Evolutionary conservation across 2,113 vertebrate species (phyloP), one percentile per base, ranked within the genome.

Genomic region (Marmota monax): DNA sequence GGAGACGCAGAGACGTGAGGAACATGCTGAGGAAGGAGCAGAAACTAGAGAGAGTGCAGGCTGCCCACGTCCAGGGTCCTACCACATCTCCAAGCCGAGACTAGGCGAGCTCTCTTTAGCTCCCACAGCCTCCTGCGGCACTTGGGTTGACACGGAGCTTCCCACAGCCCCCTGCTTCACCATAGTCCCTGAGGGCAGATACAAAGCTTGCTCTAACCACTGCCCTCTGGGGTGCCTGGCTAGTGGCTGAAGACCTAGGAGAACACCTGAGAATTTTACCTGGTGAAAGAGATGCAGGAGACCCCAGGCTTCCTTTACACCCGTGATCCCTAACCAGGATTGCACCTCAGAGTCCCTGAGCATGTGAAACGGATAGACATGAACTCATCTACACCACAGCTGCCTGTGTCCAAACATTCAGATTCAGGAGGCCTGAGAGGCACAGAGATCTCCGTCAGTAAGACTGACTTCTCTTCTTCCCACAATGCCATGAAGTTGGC

Each of bases 341-440:
- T 29, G 10, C 5, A 42, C 53, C 53, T 13, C 45, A 78, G 23
- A 76, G 25, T 88, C 56, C 69, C 7, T 29, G 9, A 10, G 37
- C 58, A 12, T 56, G 20, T 63, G 25, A 29, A 73, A 7, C 74
- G 1, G 45, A 45, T 70, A 80, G 34, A 96, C 6, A 83, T 5
- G 84, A 14, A 86, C 16, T 91, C 23, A 39, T 25, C 72, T 45
- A 48, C 39, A 92, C 51, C 32, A 34, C 12, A 37, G 25, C 32
- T 92, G n/a, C 20, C 32, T 92, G 39, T 22, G 34, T 92, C 67
- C 53, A 80, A 53, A 79, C 3, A 45, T 70, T 74, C 20, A 70
- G 48, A 84, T 76, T 94, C 61, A 88, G 77, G 91, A 88, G 16
- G 4, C 74, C 93, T 92, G 27, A 94, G 22, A 72, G 51, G 76